Conservation (phyloP, 1,140 invertebrate genomes). For the Magallana angulata region DNA sequence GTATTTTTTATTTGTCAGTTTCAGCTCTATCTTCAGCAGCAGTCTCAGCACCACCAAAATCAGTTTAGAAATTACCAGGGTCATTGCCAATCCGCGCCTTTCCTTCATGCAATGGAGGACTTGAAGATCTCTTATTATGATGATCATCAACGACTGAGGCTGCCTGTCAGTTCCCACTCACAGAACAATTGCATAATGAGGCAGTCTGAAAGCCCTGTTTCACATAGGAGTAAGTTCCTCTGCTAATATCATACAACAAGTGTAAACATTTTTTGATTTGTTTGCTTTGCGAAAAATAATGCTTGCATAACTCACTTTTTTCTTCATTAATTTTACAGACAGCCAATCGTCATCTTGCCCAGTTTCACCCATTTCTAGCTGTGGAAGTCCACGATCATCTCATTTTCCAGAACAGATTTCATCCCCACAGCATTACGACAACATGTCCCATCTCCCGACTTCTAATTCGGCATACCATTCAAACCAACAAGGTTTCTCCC, state of each 20-base stretch:
- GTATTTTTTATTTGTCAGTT: background rate
- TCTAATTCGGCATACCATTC: background rate
- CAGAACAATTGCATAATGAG: background rate
- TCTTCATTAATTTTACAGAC: background rate
- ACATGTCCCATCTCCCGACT: background rate
- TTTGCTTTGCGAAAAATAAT: background rate
- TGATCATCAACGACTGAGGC: background rate
- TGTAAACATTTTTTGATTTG: background rate
- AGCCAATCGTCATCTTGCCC: slow-evolving; percentile 10
- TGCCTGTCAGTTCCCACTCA: background rate
- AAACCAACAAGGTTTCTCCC: background rate
- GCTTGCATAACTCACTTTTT: background rate
- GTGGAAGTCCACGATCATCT: slow-evolving; percentile 1
- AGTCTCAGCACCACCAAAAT: background rate
- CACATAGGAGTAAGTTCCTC: background rate
- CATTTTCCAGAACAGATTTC: slow-evolving; percentile 1
- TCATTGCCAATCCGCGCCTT: background rate
- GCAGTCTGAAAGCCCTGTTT: background rate
- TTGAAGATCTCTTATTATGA: background rate
- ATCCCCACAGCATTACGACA: background rate
- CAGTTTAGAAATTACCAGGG: background rate
- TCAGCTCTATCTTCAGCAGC: background rate
- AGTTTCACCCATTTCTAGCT: background rate
- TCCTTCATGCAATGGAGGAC: background rate
- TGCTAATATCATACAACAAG: background rate